A percentile compares a stretch with the other conserved stretches of the same genome.
Conservation (phyloP, 2,888 invertebrate species). For the Harpalus rufipes region DNA sequence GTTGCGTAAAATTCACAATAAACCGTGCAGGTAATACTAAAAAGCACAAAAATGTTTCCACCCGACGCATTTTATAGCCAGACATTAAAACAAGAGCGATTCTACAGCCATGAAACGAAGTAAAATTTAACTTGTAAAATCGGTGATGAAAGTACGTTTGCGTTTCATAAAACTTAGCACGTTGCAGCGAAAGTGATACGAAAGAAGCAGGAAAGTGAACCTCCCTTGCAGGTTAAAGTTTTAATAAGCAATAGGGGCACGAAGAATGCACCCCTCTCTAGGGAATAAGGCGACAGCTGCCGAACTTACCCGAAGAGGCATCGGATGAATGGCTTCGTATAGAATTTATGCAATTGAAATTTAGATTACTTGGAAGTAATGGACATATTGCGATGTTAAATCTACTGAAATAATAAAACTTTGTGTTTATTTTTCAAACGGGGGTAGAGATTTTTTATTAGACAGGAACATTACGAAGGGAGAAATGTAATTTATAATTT, state of each 20-base stretch:
- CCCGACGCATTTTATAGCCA: conserved; percentile 40
- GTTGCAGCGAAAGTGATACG: conserved; percentile 32
- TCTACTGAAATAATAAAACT: conserved; percentile 65
- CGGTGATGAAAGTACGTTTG: conserved; percentile 39
- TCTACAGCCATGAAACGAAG: conserved; percentile 23
- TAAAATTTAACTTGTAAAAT: conserved; percentile 48
- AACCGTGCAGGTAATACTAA: conserved; percentile 38
- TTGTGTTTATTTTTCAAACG: conserved; percentile 42
- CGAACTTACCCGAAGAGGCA: conserved; percentile 16
- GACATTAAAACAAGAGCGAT: conserved; percentile 44
- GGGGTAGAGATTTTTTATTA: conserved; percentile 25
- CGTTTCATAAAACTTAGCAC: conserved; percentile 19
- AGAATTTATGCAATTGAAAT: conserved; percentile 60
- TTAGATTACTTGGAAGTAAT: conserved; percentile 65
- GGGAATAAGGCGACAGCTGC: conserved; percentile 43
- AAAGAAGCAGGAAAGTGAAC: conserved; percentile 1
- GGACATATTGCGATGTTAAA: conserved; percentile 63
- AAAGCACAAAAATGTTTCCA: conserved; percentile 44
- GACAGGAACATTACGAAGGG: background rate
- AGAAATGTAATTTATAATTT: conserved; percentile 20
- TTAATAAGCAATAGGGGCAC: conserved; percentile 45
- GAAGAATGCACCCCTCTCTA: conserved; percentile 25
- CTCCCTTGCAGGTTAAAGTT: conserved; percentile 51
- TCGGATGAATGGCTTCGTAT: conserved; percentile 40
- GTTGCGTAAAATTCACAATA: conserved; percentile 48